Percentiles rank a stretch among this genome's conserved stretches.
Evolutionary conservation across 2,113 vertebrate genomes (phyloP).

Genomic region (Boulengeromyrus knoepffleri): DNA sequence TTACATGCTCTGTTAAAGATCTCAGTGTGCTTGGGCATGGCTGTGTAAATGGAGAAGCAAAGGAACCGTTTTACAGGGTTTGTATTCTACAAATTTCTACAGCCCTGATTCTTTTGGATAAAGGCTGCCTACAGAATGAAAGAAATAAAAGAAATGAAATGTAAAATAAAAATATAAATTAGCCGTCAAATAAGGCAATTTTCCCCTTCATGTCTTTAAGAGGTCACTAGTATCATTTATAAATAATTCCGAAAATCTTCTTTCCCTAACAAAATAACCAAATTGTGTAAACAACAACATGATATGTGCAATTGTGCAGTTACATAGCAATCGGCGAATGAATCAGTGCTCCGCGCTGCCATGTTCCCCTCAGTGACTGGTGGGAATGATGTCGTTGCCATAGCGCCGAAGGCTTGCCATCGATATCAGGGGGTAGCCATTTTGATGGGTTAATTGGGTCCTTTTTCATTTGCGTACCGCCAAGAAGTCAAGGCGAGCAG

Average conservation of each 20-base stretch:
- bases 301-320: neutral
- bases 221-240: neutral
- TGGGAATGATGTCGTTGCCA: slow-evolving; percentile 17
- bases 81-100: neutral
- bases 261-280: neutral
- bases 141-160: neutral
- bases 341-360: neutral
- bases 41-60: neutral
- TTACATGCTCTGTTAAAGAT: neutral
- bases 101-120: neutral
- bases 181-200: neutral
- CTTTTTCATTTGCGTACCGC: slow-evolving; percentile 15
- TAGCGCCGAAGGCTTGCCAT: slow-evolving; percentile 4
- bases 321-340: neutral
- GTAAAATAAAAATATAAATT: neutral
- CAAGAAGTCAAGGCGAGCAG: neutral
- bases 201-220: neutral
- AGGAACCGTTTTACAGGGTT: neutral
- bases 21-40: neutral
- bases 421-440: slow-evolving; percentile 8
- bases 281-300: neutral
- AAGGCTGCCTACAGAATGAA: neutral
- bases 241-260: neutral
- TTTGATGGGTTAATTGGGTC: slow-evolving; percentile 23
- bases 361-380: neutral